A percentile compares a stretch with the other conserved stretches of the same genome.
These are phyloP conservation scores for Coreoperca whiteheadi DNA, from an alignment of 2,113 vertebrate species.

Conservation along the genomic window DNA sequence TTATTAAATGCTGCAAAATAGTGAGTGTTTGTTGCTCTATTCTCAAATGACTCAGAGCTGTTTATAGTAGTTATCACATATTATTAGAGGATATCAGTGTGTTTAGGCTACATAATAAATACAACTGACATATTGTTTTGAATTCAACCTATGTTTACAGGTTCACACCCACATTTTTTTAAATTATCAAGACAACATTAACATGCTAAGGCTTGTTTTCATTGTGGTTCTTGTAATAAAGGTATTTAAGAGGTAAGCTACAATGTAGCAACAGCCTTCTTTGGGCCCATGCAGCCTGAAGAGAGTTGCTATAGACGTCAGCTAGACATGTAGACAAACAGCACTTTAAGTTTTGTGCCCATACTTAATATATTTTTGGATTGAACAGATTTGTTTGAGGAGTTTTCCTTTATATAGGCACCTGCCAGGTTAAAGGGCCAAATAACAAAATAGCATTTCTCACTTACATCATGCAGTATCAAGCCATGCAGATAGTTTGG, in stretches of 20 bases:
- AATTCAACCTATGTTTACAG: not conserved
- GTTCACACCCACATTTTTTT: not conserved
- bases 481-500: not conserved
- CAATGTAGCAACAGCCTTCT: not conserved
- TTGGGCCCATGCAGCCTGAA: not conserved
- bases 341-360: not conserved
- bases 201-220: not conserved
- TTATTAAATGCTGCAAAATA: not conserved
- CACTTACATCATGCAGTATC: not conserved
- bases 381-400: not conserved
- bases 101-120: not conserved
- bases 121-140: slow-evolving; percentile 1
- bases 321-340: not conserved
- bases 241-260: too few species aligned
- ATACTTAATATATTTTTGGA: not conserved
- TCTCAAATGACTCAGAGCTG: not conserved
- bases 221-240: not conserved
- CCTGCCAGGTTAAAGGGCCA: not conserved
- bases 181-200: not conserved
- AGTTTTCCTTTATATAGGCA: not conserved
- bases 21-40: not conserved
- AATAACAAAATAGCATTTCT: not conserved
- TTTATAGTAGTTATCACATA: too few species aligned
- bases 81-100: not conserved
- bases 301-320: not conserved